Base-by-base conservation (phyloP, 2,797 vertebrate species). In the Takifugu ocellatus region DNA sequence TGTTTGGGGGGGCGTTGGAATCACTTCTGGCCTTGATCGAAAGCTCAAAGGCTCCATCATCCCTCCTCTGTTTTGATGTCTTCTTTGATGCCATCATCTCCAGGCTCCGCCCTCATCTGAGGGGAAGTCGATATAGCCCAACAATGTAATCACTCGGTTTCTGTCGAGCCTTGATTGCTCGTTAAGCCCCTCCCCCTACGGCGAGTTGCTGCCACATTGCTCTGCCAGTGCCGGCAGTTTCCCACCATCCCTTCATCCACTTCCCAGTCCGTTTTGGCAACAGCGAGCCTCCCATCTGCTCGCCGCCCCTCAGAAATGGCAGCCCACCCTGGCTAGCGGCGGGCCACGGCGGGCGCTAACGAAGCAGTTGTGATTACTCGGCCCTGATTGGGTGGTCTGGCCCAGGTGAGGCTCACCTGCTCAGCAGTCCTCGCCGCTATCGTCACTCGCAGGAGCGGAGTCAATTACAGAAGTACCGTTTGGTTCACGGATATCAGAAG, bases 231-330 rank as follows among this genome's bases (percentile, higher is more conserved):
- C 29, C 31, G 61, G 51, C 6, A 48, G 14, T 54, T 54, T 26
- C 54, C 25, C 56, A 27, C 11, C 11, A 36, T 54, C 10, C 24
- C 59, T 65, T 70, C 68, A 67, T 75, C 74, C 61, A 72, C 36
- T 60, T 56, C 49, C 57, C 68, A 21, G 66, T 76, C 78, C 47
- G 1, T 62, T 46, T 70, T 82, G 73, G 78, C 81, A 59, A 9
- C 9, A 72, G 72, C 31, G 71, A 74, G 69, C 60, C 1, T 65
- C 68, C 80, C 76, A 84, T 87, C 82, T 87, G 83, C 70, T 79
- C 73, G 2, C 60, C 60, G 64, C 51, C 66, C 58, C 52, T 16
- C 46, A 39, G 36, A 54, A 68, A 60, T 59, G 66, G 62, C 7
- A 11, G 61, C 56, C 21, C 76, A 45, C 65, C 61, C 51, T 39